phyloP scores from a whole-genome alignment of 2,888 invertebrate species.

The Chydorus sphaericus region DNA sequence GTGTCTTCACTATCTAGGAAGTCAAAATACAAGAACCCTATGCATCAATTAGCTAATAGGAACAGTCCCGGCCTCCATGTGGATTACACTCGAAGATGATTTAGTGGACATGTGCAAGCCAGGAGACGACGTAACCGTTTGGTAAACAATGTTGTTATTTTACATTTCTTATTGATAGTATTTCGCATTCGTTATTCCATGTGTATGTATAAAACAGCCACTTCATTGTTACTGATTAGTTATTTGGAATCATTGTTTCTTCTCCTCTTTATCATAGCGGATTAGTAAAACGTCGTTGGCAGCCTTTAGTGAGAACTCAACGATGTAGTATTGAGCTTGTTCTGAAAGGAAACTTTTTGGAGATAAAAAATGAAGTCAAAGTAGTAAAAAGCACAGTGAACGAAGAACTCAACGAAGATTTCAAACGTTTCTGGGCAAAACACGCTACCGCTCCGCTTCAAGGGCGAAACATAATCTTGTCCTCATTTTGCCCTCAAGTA shows the following conservation, averaged over 20 bases:
- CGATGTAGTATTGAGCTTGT: conserved; percentile 46
- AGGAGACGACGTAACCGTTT: conserved; percentile 71
- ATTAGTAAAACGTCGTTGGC: conserved; percentile 57
- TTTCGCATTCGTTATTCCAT: too few species aligned
- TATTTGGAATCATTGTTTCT: neutral
- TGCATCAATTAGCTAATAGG: too few species aligned
- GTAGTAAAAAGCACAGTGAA: conserved; percentile 35
- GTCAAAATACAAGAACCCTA: conserved; percentile 77
- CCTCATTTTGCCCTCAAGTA: conserved; percentile 72
- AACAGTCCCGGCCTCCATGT: conserved; percentile 56
- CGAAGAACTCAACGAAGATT: conserved; percentile 51
- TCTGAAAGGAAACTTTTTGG: conserved; percentile 47
- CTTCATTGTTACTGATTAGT: neutral
- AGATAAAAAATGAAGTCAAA: conserved; percentile 38
- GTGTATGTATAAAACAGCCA: neutral
- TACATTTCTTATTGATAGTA: neutral
- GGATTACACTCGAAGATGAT: conserved; percentile 68
- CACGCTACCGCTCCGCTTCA: conserved; percentile 46
- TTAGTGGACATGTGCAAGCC: conserved; percentile 74
- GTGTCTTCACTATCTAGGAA: too few species aligned
- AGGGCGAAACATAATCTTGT: conserved; percentile 60
- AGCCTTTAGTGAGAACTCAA: conserved; percentile 40
- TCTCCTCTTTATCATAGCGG: conserved; percentile 56
- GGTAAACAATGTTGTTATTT: conserved; percentile 40
- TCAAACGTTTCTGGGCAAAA: conserved; percentile 53